These are phyloP conservation scores for Dusona sp. DNA, from an alignment of 2,888 invertebrate species.

Conservation along the genomic window DNA sequence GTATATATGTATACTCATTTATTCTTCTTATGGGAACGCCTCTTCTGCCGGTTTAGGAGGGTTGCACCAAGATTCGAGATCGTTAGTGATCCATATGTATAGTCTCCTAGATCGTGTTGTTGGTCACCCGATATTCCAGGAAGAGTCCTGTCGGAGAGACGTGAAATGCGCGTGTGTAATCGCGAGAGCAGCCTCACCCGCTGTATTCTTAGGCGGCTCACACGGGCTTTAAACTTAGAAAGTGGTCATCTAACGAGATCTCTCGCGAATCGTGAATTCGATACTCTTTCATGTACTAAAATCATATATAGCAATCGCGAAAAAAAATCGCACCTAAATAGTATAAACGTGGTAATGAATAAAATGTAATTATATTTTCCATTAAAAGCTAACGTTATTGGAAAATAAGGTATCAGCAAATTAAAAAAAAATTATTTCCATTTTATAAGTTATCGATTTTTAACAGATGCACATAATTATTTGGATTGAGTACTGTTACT, in stretches of 20 bases:
- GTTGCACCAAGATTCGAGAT: conserved; percentile 48
- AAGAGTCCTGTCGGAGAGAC: conserved; percentile 63
- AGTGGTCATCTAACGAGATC: conserved; percentile 68
- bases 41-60: conserved; percentile 68
- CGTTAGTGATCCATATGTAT: conserved; percentile 55
- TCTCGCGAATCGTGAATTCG: conserved; percentile 70
- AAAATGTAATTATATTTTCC: neutral
- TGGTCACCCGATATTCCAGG: conserved; percentile 65
- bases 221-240: conserved; percentile 63
- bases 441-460: too few relatives aligned
- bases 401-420: neutral
- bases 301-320: neutral
- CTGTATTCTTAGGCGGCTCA: conserved; percentile 57
- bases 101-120: conserved; percentile 25
- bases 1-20: neutral
- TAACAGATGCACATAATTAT: too few relatives aligned
- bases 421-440: neutral
- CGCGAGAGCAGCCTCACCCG: conserved; percentile 66
- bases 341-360: neutral
- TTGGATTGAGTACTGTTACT: too few relatives aligned
- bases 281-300: conserved; percentile 52
- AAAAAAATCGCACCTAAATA: neutral
- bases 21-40: conserved; percentile 69
- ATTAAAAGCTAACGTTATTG: neutral
- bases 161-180: conserved; percentile 62